Percentiles rank a stretch among this genome's conserved stretches.
Evolutionary conservation across 2,797 vertebrate species (phyloP).

Genomic region (Chelidonichthys spinosus): DNA sequence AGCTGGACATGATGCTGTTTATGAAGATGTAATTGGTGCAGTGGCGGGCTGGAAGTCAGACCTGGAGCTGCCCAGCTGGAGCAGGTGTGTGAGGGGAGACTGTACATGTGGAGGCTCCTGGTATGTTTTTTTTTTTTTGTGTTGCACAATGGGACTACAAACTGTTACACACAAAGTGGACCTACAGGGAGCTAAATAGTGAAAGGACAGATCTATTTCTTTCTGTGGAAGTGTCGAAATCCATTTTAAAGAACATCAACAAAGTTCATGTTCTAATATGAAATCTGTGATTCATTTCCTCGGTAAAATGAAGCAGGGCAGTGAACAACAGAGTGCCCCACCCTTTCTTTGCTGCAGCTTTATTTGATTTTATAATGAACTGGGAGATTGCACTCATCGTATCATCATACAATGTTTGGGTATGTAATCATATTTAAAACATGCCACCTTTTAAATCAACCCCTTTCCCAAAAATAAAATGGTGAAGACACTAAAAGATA

Average conservation of each 20-base stretch:
- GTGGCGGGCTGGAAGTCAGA: conserved; percentile 46
- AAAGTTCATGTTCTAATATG: conserved; percentile 9
- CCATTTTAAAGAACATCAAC: neutral
- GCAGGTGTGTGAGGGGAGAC: conserved; percentile 50
- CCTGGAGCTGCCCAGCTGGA: conserved; percentile 23
- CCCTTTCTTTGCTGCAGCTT: conserved; percentile 35
- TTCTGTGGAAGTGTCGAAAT: neutral
- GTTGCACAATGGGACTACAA: too few species aligned
- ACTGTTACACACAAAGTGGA: conserved; percentile 6
- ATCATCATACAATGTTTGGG: neutral
- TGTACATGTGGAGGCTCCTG: conserved; percentile 26
- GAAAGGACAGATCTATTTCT: neutral
- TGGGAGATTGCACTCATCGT: conserved; percentile 2
- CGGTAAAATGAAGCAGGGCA: conserved; percentile 32
- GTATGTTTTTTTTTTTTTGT: too few species aligned
- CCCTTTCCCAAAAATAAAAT: too few species aligned
- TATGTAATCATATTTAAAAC: conserved; percentile 40
- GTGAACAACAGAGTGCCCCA: conserved; percentile 18
- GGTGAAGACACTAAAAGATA: conserved; percentile 19
- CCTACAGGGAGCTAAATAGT: neutral
- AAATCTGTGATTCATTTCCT: conserved; percentile 45
- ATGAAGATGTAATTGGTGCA: conserved; percentile 67
- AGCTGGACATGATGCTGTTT: conserved; percentile 56
- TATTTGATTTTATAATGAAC: conserved; percentile 32
- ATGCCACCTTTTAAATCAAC: neutral